A percentile compares a stretch with the other conserved stretches of the same genome.
phyloP scores from a whole-genome alignment of 2,113 vertebrate genomes.

The Willisornis vidua region DNA sequence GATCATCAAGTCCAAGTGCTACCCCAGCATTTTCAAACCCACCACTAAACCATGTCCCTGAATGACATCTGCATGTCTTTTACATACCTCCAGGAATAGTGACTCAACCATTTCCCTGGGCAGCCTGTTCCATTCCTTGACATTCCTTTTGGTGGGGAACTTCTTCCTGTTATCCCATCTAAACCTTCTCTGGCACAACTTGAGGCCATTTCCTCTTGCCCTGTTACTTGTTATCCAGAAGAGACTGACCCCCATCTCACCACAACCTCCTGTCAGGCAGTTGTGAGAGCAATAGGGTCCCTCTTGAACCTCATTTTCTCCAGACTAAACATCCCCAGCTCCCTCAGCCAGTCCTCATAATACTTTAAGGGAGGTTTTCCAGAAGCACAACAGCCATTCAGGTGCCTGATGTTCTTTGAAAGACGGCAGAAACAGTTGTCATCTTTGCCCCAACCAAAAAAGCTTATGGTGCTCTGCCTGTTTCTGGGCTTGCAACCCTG shows the following conservation, averaged over 20 bases:
- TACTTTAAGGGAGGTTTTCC: background rate
- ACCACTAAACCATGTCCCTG: background rate
- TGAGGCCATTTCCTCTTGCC: background rate
- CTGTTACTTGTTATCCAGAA: fast-evolving
- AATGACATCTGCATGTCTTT: background rate
- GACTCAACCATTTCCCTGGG: background rate
- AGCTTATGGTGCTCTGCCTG: background rate
- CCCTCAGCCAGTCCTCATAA: background rate
- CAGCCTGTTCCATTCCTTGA: background rate
- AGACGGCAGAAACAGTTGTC: background rate
- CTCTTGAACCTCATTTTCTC: background rate
- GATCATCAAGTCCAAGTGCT: background rate
- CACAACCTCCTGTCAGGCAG: background rate
- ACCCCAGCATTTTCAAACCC: background rate
- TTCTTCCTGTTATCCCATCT: background rate
- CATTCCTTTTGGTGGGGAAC: background rate
- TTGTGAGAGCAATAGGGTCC: too few relatives aligned
- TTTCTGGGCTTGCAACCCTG: background rate
- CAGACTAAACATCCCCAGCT: background rate
- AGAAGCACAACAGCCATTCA: background rate
- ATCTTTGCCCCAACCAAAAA: background rate
- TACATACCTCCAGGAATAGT: background rate
- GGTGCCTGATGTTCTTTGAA: background rate
- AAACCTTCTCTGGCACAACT: background rate
- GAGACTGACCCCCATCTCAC: too few relatives aligned